Evolutionary conservation across 2,888 invertebrate species (phyloP).

Genomic region (Spodoptera picta): DNA sequence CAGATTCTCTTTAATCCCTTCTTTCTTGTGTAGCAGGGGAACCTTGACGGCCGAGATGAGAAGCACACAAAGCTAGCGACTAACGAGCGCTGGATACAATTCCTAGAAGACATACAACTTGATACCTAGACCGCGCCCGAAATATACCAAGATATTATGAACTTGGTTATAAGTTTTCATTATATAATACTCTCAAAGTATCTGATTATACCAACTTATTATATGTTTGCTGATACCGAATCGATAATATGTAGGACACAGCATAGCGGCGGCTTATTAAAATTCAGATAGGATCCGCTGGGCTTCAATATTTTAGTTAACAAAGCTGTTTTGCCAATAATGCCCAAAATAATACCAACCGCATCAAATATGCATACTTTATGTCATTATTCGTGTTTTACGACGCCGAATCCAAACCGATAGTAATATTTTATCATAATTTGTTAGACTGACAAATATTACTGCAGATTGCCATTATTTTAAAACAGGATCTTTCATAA

Average conservation of each 20-base stretch:
- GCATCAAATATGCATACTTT: constrained; percentile 30
- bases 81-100: constrained; percentile 14
- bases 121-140: constrained; percentile 5
- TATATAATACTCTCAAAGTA: no score
- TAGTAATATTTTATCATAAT: no score
- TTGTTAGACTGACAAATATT: constrained; percentile 10
- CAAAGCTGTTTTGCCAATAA: constrained; percentile 24
- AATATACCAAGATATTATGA: constrained; percentile 12
- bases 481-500: constrained; percentile 9
- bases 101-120: constrained; percentile 27
- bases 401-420: constrained; percentile 14
- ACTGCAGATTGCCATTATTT: constrained; percentile 16
- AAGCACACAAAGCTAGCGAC: constrained; percentile 33
- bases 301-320: constrained; percentile 42
- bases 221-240: constrained; percentile 40
- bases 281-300: constrained; percentile 43
- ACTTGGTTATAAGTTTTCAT: neutral
- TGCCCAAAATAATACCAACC: constrained; percentile 16
- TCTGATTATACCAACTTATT: constrained; percentile 3
- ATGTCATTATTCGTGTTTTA: constrained; percentile 23
- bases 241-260: constrained; percentile 31
- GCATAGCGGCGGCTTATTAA: constrained; percentile 25
- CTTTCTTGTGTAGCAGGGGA: constrained; percentile 36
- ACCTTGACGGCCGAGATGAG: constrained; percentile 34
- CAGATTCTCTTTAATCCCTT: constrained; percentile 44